A percentile compares a stretch with the other conserved stretches of the same genome.
Evolutionary conservation across 1,140 invertebrate species (phyloP).

Genomic region (Drosophila subpulchrella): DNA sequence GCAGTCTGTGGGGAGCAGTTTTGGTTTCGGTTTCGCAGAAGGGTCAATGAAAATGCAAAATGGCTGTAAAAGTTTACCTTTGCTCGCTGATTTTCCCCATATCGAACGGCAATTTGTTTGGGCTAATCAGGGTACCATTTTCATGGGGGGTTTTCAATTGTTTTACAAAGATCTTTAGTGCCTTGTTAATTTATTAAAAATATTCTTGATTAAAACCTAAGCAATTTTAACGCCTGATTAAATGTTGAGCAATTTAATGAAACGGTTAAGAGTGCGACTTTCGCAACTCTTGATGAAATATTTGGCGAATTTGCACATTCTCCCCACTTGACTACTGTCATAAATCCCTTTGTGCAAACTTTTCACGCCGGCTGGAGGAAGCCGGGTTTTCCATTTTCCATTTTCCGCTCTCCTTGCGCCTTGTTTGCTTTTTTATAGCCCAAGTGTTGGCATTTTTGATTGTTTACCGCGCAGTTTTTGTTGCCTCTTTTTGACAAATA

Average conservation of each 20-base stretch:
- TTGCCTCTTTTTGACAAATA: slow-evolving; percentile 63
- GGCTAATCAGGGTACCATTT: not conserved
- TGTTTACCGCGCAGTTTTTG: slow-evolving; percentile 44
- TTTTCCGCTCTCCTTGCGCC: slow-evolving; percentile 25
- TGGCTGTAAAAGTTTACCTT: slow-evolving; percentile 8
- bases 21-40: slow-evolving; percentile 5
- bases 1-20: slow-evolving; percentile 28
- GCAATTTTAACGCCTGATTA: not conserved
- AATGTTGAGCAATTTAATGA: not conserved
- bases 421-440: slow-evolving; percentile 21
- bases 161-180: not conserved
- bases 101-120: slow-evolving; percentile 10
- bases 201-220: not conserved
- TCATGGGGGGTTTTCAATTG: not conserved
- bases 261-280: not conserved
- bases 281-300: not conserved
- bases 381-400: slow-evolving; percentile 20
- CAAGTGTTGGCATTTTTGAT: slow-evolving; percentile 61
- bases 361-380: slow-evolving; percentile 21
- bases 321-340: slow-evolving; percentile 17
- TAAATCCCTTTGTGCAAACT: slow-evolving; percentile 32
- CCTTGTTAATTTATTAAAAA: not conserved
- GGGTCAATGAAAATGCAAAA: slow-evolving; percentile 24
- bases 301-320: slow-evolving; percentile 15
- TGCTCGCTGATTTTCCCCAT: not conserved